phyloP scores from a whole-genome alignment of 2,888 invertebrate genomes.

The Malthinus seriepunctatus region DNA sequence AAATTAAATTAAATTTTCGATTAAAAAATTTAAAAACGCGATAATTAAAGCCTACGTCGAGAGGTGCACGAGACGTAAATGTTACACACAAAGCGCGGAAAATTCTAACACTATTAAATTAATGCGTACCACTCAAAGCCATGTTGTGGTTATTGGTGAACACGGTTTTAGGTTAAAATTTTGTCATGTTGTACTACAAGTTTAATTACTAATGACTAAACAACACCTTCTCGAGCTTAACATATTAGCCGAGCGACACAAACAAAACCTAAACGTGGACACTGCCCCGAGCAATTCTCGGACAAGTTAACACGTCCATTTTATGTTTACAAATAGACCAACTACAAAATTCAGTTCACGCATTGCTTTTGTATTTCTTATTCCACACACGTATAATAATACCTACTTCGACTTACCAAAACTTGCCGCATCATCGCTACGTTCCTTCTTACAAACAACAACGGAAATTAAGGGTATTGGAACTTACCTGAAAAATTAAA shows the following conservation, averaged over 20 bases:
- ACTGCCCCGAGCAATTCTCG: conserved; percentile 15
- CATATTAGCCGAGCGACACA: conserved; percentile 17
- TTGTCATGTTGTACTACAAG: conserved; percentile 12
- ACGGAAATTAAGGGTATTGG: conserved; percentile 5
- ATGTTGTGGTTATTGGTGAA: conserved; percentile 5
- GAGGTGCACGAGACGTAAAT: too few relatives aligned
- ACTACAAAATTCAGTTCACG: conserved; percentile 20
- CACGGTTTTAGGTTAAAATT: conserved; percentile 9
- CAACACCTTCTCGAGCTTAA: conserved; percentile 18
- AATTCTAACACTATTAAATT: not conserved
- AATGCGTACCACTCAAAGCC: conserved; percentile 8
- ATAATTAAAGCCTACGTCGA: too few relatives aligned
- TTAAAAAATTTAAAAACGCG: too few relatives aligned
- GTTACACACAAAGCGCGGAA: too few relatives aligned
- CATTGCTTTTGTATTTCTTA: conserved; percentile 14
- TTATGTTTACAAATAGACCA: conserved; percentile 26
- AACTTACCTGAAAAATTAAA: conserved; percentile 20
- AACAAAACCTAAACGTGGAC: conserved; percentile 17
- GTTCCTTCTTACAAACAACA: conserved; percentile 10
- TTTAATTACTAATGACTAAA: conserved; percentile 16
- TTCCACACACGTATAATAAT: conserved; percentile 26
- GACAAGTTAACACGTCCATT: conserved; percentile 26
- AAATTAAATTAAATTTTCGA: too few relatives aligned
- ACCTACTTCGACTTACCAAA: conserved; percentile 20
- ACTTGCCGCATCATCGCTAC: conserved; percentile 17